Conservation (phyloP, 2,888 invertebrate genomes). For the Lissocephala sabroskyi region DNA sequence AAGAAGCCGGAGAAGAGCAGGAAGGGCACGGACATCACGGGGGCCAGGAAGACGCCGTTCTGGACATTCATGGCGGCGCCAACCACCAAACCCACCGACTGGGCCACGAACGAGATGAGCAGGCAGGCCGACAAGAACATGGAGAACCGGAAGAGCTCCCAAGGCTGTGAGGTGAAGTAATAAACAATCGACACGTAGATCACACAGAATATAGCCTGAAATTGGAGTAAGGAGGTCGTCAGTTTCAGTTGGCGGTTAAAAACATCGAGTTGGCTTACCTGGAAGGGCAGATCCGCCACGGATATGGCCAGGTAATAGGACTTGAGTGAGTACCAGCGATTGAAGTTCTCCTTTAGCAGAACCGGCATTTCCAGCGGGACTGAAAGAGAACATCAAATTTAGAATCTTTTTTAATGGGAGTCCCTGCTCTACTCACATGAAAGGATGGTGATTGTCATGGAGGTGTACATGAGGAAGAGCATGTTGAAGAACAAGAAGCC, state of each 20-base stretch:
- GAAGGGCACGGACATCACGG: constrained; percentile 97
- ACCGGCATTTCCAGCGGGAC: constrained; percentile 98
- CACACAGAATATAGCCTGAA: constrained; percentile 92
- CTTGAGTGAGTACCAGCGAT: constrained; percentile 96
- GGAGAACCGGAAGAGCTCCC: constrained; percentile 84
- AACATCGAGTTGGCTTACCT: constrained; percentile 77
- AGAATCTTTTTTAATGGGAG: too few species aligned
- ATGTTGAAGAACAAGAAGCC: constrained; percentile 98
- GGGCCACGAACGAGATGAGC: constrained; percentile 94
- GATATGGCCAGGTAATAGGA: constrained; percentile 97
- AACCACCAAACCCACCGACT: constrained; percentile 94
- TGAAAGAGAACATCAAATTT: too few species aligned
- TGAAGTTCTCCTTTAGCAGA: constrained; percentile 94
- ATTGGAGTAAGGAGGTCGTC: constrained; percentile 42
- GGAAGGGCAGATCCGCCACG: constrained; percentile 97
- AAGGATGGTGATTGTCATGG: constrained; percentile 98
- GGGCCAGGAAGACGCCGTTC: constrained; percentile 97
- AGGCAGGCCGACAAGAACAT: constrained; percentile 93
- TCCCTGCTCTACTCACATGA: constrained; percentile 85
- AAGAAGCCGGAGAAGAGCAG: constrained; percentile 97
- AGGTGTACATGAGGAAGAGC: constrained; percentile 98
- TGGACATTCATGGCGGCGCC: constrained; percentile 97
- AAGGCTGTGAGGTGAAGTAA: constrained; percentile 94
- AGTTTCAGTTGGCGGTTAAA: background rate
- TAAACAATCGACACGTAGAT: constrained; percentile 95